Evolutionary conservation across 2,797 vertebrate species (phyloP), one percentile per base, ranked within the genome.

Genomic region (Parambassis ranga): DNA sequence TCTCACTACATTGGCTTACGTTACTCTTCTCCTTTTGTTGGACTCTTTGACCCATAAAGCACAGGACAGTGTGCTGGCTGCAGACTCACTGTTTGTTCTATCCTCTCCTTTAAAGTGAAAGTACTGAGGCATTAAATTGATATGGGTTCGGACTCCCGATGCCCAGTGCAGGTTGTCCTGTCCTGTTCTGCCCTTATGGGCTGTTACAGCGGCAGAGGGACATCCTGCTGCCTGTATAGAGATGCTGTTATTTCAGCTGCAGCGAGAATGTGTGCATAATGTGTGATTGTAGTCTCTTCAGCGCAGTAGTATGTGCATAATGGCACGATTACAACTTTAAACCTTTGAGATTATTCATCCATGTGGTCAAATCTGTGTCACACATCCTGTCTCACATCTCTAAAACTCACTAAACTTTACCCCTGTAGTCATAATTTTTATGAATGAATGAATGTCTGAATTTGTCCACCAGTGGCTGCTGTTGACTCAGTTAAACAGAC

Each of bases 361-460:
- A 6, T 38, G 18, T 31, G 6, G n/a, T 70, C 35, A 58, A 14
- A 11, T 8, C 16, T 30, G 27, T 31, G 47, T 65, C 7, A 15
- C 9, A 6, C 10, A 5, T 42, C n/a, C 26, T 9, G 13, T 31
- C 33, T 47, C 35, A 37, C 13, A 7, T 2, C n/a, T 44, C 18
- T 15, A 28, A 18, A n/a, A n/a, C n/a, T 26, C 22, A 14, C 19
- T 6, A 11, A 43, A 41, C 11, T 4, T 48, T 10, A 8, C 10
- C 2, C 39, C 27, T 70, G 73, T 41, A 46, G 51, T 74, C 9
- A n/a, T 6, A 18, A 7, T 66, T 85, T 89, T 89, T 90, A 87
- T 89, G 90, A 91, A 91, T 89, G 90, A 91, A 91, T 92, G 90
- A 89, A 72, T 72, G 74, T 85, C 77, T 71, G 33, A 36, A 32